phyloP scores from a whole-genome alignment of 2,113 vertebrate species.

The Gambusia holbrooki region DNA sequence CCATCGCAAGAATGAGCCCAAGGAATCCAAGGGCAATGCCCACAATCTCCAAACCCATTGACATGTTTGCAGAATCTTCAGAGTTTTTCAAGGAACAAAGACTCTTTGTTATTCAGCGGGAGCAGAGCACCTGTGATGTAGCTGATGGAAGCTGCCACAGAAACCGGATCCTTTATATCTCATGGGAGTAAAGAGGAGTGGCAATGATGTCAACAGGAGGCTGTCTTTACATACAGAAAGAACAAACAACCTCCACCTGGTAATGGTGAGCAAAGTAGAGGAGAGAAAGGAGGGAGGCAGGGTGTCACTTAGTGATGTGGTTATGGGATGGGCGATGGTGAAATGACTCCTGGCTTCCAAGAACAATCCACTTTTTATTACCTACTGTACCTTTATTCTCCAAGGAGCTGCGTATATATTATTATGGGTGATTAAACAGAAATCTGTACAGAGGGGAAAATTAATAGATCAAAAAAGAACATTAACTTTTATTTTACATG shows the following conservation, averaged over 20 bases:
- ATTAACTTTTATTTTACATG: not conserved
- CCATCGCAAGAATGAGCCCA: constrained; percentile 76
- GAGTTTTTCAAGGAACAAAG: constrained; percentile 17
- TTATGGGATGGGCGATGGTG: constrained; percentile 8
- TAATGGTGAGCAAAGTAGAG: constrained; percentile 37
- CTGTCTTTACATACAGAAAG: constrained; percentile 24
- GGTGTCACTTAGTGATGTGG: constrained; percentile 32
- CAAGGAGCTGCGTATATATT: not conserved
- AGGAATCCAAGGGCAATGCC: constrained; percentile 79
- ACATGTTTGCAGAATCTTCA: constrained; percentile 64
- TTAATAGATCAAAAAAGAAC: not conserved
- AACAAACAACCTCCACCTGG: constrained; percentile 50
- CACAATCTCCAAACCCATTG: constrained; percentile 82
- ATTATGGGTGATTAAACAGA: fast-evolving
- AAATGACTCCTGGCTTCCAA: constrained; percentile 2
- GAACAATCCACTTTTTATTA: constrained; percentile 17
- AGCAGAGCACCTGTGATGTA: constrained; percentile 28
- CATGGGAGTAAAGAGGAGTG: constrained; percentile 55
- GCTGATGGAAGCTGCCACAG: constrained; percentile 56
- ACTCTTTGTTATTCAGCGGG: constrained; percentile 8
- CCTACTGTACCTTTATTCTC: constrained; percentile 7
- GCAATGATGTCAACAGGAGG: constrained; percentile 65
- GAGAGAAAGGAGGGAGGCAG: constrained; percentile 18
- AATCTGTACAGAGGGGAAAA: not conserved
- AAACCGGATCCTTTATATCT: constrained; percentile 76